Base-by-base conservation (phyloP, 2,888 invertebrate species). In the Napeogenes sylphis region DNA sequence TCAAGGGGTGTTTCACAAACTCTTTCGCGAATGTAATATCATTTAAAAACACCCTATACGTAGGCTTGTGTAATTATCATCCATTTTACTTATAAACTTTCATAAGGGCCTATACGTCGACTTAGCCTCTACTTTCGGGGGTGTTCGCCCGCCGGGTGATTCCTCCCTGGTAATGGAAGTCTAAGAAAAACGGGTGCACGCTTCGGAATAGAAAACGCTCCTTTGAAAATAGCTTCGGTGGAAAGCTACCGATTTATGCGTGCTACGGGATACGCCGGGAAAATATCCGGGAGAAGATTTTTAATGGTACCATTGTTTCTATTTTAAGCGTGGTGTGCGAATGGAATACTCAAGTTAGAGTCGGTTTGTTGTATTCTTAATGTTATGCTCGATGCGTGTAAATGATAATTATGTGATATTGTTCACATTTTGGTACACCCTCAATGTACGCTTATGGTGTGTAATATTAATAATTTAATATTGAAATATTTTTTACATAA, bases 81-180 rank as follows among this genome's bases (percentile, higher is more conserved):
- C 89, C 85, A 84, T 90, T 89, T 84, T 86, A 88, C 90, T 90
- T 90, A 90, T 89, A 90, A 90, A 90, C 86, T 90, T 90, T 89
- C 85, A 86, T 87, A 90, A 90, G 84, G 89, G 87, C 87, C 89
- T 88, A 90, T 90, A 90, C 87, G 89, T 90, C 90, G 90, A 83
- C 85, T 88, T 85, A 89, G 87, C 85, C 88, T 86, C 85, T 84
- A 85, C 87, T 88, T 88, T 88, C 75, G 85, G 87, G 81, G 78
- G 74, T 75, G 75, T 74, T 59, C 66, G 68, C 73, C 67, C 63
- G 59, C 47, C 61, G 69, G 69, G 73, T 70, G 67, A 62, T 60
- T 73, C 79, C 82, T 78, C 82, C 75, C 84, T 87, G 88, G 85
- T 89, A 90, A 89, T 86, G 86, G 89, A 81, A 81, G 85, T 83